Conservation (phyloP, 1,140 invertebrate genomes). For the Drosophila teissieri region DNA sequence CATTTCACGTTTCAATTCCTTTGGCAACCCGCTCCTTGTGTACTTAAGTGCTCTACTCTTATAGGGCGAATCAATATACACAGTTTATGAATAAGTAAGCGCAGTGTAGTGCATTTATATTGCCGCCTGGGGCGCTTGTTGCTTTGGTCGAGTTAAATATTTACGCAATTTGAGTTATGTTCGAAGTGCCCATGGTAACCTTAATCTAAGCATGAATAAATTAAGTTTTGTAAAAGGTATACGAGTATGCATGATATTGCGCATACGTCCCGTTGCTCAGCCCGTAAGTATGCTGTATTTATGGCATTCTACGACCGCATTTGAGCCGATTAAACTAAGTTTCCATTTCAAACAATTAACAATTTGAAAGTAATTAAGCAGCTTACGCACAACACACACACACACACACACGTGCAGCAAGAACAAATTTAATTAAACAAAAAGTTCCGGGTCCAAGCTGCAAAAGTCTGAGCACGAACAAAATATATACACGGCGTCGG, state of each 20-base stretch:
- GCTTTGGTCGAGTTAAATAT: conserved; percentile 31
- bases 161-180: conserved; percentile 38
- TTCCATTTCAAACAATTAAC: conserved; percentile 57
- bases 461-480: background rate
- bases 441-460: conserved; percentile 16
- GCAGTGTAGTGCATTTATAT: conserved; percentile 16
- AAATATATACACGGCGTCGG: conserved; percentile 47
- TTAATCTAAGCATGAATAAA: conserved; percentile 26
- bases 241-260: conserved; percentile 15
- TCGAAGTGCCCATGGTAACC: background rate
- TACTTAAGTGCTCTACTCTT: conserved; percentile 1
- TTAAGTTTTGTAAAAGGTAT: conserved; percentile 4
- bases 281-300: conserved; percentile 9
- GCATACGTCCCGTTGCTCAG: conserved; percentile 22
- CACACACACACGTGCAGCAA: conserved; percentile 5
- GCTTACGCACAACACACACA: conserved; percentile 31
- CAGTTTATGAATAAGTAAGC: conserved; percentile 41
- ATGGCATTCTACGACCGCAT: conserved; percentile 13
- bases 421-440: conserved; percentile 59
- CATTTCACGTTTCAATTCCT: conserved; percentile 27
- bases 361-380: conserved; percentile 64
- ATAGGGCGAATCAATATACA: conserved; percentile 36
- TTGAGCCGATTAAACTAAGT: conserved; percentile 26
- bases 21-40: background rate
- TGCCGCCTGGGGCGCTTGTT: conserved; percentile 21